Percentiles rank a stretch among this genome's conserved stretches.
These are phyloP conservation scores for Myocastor coypus DNA, from an alignment of 2,113 vertebrate species.

Conservation along the genomic window DNA sequence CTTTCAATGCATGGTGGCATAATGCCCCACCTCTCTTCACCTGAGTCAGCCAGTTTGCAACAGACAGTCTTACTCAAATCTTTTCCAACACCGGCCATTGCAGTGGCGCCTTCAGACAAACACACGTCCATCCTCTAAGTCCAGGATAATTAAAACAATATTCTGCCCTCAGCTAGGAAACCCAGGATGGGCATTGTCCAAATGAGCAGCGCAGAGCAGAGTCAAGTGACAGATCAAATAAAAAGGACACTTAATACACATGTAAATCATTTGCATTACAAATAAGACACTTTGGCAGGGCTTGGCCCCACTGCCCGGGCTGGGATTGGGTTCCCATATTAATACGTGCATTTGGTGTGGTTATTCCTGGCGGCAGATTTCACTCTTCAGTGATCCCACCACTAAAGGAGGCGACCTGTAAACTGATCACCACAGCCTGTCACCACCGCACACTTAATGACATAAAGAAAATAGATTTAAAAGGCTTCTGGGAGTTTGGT, in stretches of 20 bases:
- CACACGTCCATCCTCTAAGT: not conserved
- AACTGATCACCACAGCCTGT: constrained; percentile 85
- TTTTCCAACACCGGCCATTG: not conserved
- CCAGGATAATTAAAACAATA: constrained; percentile 56
- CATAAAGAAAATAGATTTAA: constrained; percentile 80
- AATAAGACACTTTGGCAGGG: constrained; percentile 86
- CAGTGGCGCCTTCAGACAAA: not conserved
- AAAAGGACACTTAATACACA: constrained; percentile 84
- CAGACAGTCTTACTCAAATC: not conserved
- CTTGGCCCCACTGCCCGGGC: constrained; percentile 72
- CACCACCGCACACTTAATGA: constrained; percentile 85
- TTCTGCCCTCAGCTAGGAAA: constrained; percentile 59
- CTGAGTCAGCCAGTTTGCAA: not conserved
- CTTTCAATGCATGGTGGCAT: not conserved
- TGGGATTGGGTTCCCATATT: constrained; percentile 86
- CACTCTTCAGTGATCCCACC: constrained; percentile 86
- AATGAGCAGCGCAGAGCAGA: constrained; percentile 53
- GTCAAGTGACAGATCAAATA: constrained; percentile 74
- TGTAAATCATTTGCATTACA: constrained; percentile 88
- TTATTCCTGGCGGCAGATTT: constrained; percentile 88
- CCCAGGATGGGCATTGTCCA: constrained; percentile 71
- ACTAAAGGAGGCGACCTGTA: constrained; percentile 83
- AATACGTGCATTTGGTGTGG: constrained; percentile 86
- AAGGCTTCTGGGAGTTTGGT: constrained; percentile 60
- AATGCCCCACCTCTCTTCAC: not conserved